phyloP scores from a whole-genome alignment of 2,888 invertebrate species.

The Stenodema calcarata region DNA sequence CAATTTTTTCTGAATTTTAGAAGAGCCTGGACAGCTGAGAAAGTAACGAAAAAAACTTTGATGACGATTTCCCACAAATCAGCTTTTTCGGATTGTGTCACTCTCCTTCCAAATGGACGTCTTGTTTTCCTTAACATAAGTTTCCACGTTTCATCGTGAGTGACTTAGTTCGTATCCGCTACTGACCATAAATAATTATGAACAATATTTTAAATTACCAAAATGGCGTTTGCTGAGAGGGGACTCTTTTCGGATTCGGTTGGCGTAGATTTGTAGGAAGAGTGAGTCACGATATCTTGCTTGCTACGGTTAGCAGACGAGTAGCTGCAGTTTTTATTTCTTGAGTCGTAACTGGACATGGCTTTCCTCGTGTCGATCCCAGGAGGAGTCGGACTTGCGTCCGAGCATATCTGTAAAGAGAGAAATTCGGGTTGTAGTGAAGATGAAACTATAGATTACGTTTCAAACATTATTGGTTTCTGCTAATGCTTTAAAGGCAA shows the following conservation, averaged over 20 bases:
- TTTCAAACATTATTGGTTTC: too few species aligned
- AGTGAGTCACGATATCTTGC: slow-evolving; percentile 71
- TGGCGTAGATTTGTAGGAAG: slow-evolving; percentile 63
- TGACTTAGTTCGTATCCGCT: too few species aligned
- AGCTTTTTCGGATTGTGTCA: too few species aligned
- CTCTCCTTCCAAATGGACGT: too few species aligned
- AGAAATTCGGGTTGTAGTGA: background rate
- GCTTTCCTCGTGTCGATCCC: slow-evolving; percentile 73
- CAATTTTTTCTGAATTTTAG: too few species aligned
- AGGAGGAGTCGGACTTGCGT: slow-evolving; percentile 71
- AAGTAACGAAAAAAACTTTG: too few species aligned
- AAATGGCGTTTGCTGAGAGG: background rate
- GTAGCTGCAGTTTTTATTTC: slow-evolving; percentile 72
- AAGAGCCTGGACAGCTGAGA: too few species aligned
- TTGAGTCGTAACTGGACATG: slow-evolving; percentile 76
- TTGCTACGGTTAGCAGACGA: slow-evolving; percentile 69
- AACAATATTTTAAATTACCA: background rate
- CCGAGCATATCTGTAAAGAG: slow-evolving; percentile 68
- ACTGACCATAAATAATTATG: background rate
- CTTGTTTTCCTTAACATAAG: too few species aligned
- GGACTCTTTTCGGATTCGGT: slow-evolving; percentile 21
- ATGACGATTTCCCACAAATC: too few species aligned
- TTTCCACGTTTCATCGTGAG: too few species aligned
- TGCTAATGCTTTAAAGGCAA: too few species aligned
- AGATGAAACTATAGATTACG: too few species aligned